A percentile compares a stretch with the other conserved stretches of the same genome.
These are phyloP conservation scores for Laterallus jamaicensis DNA, from an alignment of 2,113 vertebrate species.

Conservation along the genomic window DNA sequence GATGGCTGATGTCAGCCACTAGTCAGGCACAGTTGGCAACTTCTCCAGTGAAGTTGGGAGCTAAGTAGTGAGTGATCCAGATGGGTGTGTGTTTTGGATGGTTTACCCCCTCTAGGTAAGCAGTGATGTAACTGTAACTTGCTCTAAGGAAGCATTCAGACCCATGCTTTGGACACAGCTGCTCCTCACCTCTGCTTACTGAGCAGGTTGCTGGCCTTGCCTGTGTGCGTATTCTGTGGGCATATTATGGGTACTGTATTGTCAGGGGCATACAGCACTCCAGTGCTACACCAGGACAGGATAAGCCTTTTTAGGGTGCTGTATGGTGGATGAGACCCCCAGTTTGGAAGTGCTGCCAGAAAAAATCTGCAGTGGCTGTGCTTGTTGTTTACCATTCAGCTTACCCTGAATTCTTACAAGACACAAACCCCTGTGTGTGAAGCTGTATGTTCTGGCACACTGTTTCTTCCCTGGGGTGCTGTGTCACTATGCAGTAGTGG, in stretches of 20 bases:
- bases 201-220: not conserved
- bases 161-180: not conserved
- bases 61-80: not conserved
- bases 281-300: not conserved
- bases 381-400: not conserved
- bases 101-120: not conserved
- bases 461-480: not conserved
- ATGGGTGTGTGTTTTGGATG: not conserved
- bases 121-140: not conserved
- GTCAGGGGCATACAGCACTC: not conserved
- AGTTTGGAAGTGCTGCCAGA: not conserved
- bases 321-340: no score
- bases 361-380: not conserved
- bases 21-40: not conserved
- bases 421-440: not conserved
- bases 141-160: not conserved
- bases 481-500: rapidly evolving
- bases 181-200: not conserved
- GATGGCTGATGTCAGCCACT: not conserved
- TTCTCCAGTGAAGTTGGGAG: not conserved
- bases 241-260: rapidly evolving
- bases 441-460: not conserved
- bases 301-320: not conserved
- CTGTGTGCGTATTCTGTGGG: rapidly evolving
- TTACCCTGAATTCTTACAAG: not conserved